phyloP scores from a whole-genome alignment of 2,113 vertebrate genomes.

The Aptenodytes forsteri region DNA sequence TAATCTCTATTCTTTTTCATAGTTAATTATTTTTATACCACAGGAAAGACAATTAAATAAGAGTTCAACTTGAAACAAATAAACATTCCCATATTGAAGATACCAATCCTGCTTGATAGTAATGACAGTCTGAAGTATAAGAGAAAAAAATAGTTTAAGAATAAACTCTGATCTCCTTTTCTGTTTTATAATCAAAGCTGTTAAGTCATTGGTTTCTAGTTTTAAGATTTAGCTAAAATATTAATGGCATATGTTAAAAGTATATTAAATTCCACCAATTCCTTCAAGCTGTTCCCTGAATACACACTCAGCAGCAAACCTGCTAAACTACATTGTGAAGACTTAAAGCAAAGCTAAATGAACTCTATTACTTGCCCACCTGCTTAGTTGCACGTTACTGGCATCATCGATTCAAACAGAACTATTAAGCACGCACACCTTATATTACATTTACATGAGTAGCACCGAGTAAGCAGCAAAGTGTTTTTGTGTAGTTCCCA shows the following conservation, averaged over 20 bases:
- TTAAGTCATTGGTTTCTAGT: not conserved
- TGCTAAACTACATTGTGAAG: not conserved
- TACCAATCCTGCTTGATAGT: accelerated
- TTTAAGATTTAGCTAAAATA: not conserved
- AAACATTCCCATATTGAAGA: accelerated
- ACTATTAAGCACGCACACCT: accelerated
- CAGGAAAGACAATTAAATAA: not conserved
- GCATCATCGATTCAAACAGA: accelerated
- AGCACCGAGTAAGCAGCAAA: not conserved
- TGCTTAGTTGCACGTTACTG: accelerated
- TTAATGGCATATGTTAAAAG: not conserved
- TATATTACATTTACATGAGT: accelerated
- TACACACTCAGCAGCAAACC: not conserved
- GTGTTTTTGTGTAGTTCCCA: accelerated
- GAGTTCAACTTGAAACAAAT: not conserved
- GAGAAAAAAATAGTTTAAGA: not conserved
- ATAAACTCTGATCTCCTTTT: not conserved
- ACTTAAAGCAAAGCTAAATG: not conserved
- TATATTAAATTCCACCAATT: not conserved
- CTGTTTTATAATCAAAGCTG: not conserved
- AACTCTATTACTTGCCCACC: not conserved
- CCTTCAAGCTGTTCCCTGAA: not conserved
- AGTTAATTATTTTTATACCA: not conserved
- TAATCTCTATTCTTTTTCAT: not conserved
- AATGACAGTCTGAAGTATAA: accelerated